These are phyloP conservation scores for Temnothorax rugatulus DNA, from an alignment of 2,888 invertebrate species.

Conservation along the genomic window DNA sequence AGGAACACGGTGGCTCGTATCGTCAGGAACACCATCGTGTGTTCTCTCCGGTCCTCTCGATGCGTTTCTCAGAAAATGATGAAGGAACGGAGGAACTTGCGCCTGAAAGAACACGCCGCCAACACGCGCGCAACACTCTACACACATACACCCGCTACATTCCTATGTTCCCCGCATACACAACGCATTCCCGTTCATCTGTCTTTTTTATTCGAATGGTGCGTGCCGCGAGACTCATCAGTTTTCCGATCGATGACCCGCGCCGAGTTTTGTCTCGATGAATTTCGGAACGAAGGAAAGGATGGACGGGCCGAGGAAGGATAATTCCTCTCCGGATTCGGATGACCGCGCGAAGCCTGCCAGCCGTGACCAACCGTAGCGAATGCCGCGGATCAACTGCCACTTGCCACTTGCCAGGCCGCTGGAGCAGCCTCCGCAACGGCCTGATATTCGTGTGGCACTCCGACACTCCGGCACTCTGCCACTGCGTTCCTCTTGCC, in stretches of 20 bases:
- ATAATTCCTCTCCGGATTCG: background rate
- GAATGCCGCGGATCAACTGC: conserved; percentile 84
- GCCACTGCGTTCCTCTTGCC: conserved; percentile 54
- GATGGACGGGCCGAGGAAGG: background rate
- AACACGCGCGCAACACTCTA: conserved; percentile 66
- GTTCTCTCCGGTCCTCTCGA: conserved; percentile 22
- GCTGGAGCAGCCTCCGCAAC: conserved; percentile 67
- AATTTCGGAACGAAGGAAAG: background rate
- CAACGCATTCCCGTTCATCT: conserved; percentile 66
- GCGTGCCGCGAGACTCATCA: background rate
- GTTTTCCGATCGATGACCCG: background rate
- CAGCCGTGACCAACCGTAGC: conserved; percentile 80
- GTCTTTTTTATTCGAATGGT: background rate
- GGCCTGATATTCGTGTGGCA: conserved; percentile 52
- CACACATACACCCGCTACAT: conserved; percentile 60
- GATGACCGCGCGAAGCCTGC: conserved; percentile 29
- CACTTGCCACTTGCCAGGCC: conserved; percentile 78
- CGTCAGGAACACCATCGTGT: conserved; percentile 67
- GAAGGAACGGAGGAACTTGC: conserved; percentile 67
- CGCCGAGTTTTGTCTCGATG: background rate
- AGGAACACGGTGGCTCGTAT: conserved; percentile 70
- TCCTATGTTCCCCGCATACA: conserved; percentile 64
- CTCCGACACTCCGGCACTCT: conserved; percentile 57
- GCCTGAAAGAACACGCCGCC: conserved; percentile 62
- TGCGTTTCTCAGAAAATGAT: conserved; percentile 66